phyloP scores from a whole-genome alignment of 2,888 invertebrate species.

The Entomobrya proxima region DNA sequence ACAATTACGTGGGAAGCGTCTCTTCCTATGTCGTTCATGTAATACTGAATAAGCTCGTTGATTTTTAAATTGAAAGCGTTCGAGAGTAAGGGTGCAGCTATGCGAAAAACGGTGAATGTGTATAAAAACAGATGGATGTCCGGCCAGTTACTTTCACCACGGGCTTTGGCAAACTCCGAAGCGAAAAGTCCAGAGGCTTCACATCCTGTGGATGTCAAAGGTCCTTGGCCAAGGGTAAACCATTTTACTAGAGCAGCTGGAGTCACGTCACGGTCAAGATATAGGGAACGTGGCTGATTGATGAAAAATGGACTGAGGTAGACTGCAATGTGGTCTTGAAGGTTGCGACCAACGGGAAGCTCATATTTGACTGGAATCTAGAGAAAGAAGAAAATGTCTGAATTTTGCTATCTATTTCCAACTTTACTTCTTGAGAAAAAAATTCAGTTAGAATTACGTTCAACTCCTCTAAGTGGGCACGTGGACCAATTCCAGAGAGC shows the following conservation, averaged over 20 bases:
- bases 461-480: background rate
- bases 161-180: slow-evolving; percentile 35
- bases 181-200: slow-evolving; percentile 52
- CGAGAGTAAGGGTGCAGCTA: background rate
- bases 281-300: background rate
- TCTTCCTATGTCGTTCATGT: slow-evolving; percentile 15
- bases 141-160: slow-evolving; percentile 65
- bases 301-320: slow-evolving; percentile 50
- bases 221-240: slow-evolving; percentile 33
- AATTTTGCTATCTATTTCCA: background rate
- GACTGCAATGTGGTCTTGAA: slow-evolving; percentile 41
- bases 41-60: slow-evolving; percentile 41
- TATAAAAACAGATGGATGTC: slow-evolving; percentile 48
- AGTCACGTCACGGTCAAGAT: slow-evolving; percentile 47
- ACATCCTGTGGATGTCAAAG: slow-evolving; percentile 48
- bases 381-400: background rate
- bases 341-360: slow-evolving; percentile 40
- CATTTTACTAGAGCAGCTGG: background rate
- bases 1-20: slow-evolving; percentile 55
- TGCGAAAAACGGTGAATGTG: background rate
- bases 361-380: slow-evolving; percentile 43
- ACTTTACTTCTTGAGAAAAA: background rate
- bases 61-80: slow-evolving; percentile 62
- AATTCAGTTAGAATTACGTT: background rate
- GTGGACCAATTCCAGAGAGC: slow-evolving; percentile 3